These are phyloP conservation scores for Tricholauxania praeusta DNA, from an alignment of 2,888 invertebrate genomes.

Conservation along the genomic window DNA sequence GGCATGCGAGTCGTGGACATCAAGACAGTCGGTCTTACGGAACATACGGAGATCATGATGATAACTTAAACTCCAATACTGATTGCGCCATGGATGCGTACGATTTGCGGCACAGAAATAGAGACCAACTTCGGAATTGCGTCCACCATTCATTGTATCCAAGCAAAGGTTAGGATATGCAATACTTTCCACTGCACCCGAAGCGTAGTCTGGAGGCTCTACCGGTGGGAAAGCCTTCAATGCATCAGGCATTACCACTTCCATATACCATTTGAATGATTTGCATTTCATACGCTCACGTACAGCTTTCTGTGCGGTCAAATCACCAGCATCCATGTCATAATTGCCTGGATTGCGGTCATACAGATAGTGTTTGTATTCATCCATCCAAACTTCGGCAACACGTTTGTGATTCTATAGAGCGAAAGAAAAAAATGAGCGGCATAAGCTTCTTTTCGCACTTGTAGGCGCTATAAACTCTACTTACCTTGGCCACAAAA, in stretches of 20 bases:
- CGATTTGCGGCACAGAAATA: constrained; percentile 58
- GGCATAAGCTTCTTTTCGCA: background rate
- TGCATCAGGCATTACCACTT: constrained; percentile 91
- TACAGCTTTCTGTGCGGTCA: constrained; percentile 82
- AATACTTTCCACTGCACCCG: constrained; percentile 79
- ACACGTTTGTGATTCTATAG: constrained; percentile 89
- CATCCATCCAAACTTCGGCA: constrained; percentile 99
- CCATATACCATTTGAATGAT: constrained; percentile 95
- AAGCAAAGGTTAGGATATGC: constrained; percentile 76
- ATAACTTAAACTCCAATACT: constrained; percentile 56
- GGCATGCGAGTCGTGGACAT: constrained; percentile 78
- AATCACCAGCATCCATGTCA: constrained; percentile 84
- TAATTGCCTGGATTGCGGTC: constrained; percentile 79
- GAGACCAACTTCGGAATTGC: constrained; percentile 59
- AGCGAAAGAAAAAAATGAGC: constrained; percentile 15
- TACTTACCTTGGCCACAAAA: constrained; percentile 73
- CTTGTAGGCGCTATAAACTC: background rate
- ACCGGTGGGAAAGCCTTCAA: constrained; percentile 88
- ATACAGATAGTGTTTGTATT: constrained; percentile 90
- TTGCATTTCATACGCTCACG: constrained; percentile 84
- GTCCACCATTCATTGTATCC: constrained; percentile 73
- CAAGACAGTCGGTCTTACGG: constrained; percentile 83
- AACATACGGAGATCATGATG: constrained; percentile 65
- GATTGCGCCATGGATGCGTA: constrained; percentile 58
- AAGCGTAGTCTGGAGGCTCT: constrained; percentile 84